phyloP scores from a whole-genome alignment of 2,113 vertebrate species.

The Ovis aries region DNA sequence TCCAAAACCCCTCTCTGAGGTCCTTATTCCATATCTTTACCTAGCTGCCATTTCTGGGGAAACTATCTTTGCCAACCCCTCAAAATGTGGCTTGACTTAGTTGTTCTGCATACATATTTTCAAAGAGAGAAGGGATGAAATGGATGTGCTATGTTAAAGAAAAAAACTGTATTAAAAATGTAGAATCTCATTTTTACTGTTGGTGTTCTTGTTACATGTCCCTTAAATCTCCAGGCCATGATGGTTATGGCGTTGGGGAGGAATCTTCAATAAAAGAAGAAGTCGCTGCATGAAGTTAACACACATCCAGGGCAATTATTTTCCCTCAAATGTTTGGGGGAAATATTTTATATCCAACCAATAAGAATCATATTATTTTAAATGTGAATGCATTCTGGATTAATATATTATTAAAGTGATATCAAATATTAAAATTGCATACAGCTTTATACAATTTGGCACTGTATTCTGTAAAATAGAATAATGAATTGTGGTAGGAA shows the following conservation, averaged over 20 bases:
- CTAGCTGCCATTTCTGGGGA: neutral
- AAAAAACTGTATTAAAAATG: constrained; percentile 3
- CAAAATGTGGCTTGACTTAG: neutral
- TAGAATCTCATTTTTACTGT: neutral
- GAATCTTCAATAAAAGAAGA: neutral
- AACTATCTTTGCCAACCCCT: neutral
- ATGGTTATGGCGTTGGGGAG: neutral
- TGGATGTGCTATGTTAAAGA: neutral
- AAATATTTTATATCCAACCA: neutral
- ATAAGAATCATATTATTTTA: neutral
- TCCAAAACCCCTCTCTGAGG: constrained; percentile 39
- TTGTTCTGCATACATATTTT: neutral
- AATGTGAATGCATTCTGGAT: neutral
- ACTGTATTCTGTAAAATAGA: neutral
- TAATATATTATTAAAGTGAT: neutral
- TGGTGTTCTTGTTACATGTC: neutral
- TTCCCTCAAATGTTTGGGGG: neutral
- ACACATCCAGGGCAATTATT: neutral
- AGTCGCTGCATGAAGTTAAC: neutral
- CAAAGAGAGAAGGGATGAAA: neutral
- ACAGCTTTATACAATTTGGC: neutral
- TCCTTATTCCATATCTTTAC: constrained; percentile 17
- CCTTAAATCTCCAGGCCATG: neutral
- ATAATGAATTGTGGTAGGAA: neutral
- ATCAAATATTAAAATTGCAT: neutral